Percentiles rank a stretch among this genome's conserved stretches.
Conservation (phyloP, 1,140 invertebrate species). For the Lithobius niger region DNA sequence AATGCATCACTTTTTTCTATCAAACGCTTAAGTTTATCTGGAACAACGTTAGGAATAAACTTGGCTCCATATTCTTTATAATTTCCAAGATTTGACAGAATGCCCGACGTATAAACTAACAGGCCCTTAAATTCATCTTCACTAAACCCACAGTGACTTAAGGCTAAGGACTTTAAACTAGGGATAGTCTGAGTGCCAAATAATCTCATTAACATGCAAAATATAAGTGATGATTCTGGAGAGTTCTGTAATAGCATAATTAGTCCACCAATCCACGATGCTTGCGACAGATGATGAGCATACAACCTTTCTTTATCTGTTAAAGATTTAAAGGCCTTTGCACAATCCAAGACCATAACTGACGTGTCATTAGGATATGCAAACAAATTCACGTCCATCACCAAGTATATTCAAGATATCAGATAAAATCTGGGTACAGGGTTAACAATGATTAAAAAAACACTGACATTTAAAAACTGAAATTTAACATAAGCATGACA, state of each 20-base stretch:
- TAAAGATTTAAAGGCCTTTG: constrained; percentile 63
- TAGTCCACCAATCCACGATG: constrained; percentile 68
- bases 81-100: too few species aligned
- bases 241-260: constrained; percentile 66
- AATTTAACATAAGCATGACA: too few species aligned
- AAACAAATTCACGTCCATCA: too few species aligned
- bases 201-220: constrained; percentile 65
- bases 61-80: too few species aligned
- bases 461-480: too few species aligned
- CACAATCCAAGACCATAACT: constrained; percentile 66
- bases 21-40: too few species aligned
- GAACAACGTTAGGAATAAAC: too few species aligned
- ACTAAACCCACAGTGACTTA: constrained; percentile 44
- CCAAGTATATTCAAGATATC: too few species aligned
- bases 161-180: constrained; percentile 48
- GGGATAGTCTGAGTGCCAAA: constrained; percentile 53
- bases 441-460: too few species aligned
- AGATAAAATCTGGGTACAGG: too few species aligned
- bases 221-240: constrained; percentile 75
- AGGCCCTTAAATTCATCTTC: constrained; percentile 77
- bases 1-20: too few species aligned
- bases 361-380: constrained; percentile 71
- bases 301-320: constrained; percentile 71
- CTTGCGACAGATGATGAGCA: constrained; percentile 77
- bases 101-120: too few species aligned